These are phyloP conservation scores for Heliopora coerulea DNA, from an alignment of 92 coral and sea anemone species.

Conservation along the genomic window DNA sequence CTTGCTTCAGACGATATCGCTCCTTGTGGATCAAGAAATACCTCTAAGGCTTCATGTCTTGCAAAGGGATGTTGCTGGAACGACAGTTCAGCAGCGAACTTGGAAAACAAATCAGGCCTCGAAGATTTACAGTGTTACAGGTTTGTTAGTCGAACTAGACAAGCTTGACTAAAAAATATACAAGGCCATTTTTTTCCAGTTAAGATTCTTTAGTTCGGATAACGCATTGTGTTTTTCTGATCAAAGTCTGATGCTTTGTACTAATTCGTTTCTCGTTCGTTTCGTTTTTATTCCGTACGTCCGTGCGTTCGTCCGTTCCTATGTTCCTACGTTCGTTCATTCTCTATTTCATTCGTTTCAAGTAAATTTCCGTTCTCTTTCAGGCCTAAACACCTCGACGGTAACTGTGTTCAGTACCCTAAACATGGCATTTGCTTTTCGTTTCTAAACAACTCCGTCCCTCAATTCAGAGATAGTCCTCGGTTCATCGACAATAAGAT, in stretches of 20 bases:
- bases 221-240: too few species aligned
- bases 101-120: constrained; percentile 22
- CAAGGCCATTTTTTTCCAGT: too few species aligned
- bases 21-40: constrained; percentile 54
- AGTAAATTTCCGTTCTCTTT: neutral
- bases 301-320: too few species aligned
- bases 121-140: constrained; percentile 11
- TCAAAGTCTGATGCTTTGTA: too few species aligned
- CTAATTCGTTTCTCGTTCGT: too few species aligned
- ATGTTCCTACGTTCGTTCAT: neutral
- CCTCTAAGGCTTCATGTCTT: constrained; percentile 45
- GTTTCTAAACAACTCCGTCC: constrained; percentile 64
- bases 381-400: constrained; percentile 53
- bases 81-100: constrained; percentile 12
- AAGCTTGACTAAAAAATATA: too few species aligned
- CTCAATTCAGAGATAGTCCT: constrained; percentile 46
- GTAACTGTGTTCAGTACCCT: constrained; percentile 62
- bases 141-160: neutral
- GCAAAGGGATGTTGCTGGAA: constrained; percentile 82
- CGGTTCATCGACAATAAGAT: constrained; percentile 86
- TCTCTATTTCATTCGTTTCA: neutral
- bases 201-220: neutral
- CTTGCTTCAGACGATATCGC: constrained; percentile 27
- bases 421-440: constrained; percentile 57
- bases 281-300: too few species aligned